A percentile compares a stretch with the other conserved stretches of the same genome.
These are phyloP conservation scores for Actenoides lindsayi DNA, from an alignment of 2,113 vertebrate genomes.

Conservation along the genomic window DNA sequence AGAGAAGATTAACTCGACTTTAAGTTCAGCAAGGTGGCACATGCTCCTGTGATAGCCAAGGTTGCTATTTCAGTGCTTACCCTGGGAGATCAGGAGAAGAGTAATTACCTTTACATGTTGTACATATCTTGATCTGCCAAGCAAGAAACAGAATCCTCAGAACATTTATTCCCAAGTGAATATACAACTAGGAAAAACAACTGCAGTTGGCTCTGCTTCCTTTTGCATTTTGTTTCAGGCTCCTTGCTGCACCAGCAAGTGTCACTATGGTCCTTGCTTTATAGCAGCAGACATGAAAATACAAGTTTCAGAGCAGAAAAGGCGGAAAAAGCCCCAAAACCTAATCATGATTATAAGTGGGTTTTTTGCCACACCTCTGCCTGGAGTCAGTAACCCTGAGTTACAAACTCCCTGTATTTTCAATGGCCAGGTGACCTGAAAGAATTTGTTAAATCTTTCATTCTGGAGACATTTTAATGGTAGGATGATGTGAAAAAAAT, in stretches of 20 bases:
- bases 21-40: neutral
- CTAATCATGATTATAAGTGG: neutral
- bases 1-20: neutral
- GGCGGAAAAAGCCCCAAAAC: neutral
- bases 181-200: neutral
- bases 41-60: neutral
- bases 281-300: neutral
- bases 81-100: neutral
- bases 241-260: slow-evolving; percentile 42
- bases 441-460: neutral
- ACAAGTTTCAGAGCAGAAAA: neutral
- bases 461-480: neutral
- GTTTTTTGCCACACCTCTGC: neutral
- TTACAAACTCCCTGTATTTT: neutral
- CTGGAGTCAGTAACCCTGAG: neutral
- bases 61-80: neutral
- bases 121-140: neutral
- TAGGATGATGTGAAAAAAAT: neutral
- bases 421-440: neutral
- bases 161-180: neutral
- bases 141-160: neutral
- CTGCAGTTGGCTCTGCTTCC: neutral
- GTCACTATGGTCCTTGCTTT: slow-evolving; percentile 54
- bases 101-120: neutral
- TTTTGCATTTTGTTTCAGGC: neutral